Conservation (phyloP, 2,797 vertebrate species). For the Acropternis orthonyx region DNA sequence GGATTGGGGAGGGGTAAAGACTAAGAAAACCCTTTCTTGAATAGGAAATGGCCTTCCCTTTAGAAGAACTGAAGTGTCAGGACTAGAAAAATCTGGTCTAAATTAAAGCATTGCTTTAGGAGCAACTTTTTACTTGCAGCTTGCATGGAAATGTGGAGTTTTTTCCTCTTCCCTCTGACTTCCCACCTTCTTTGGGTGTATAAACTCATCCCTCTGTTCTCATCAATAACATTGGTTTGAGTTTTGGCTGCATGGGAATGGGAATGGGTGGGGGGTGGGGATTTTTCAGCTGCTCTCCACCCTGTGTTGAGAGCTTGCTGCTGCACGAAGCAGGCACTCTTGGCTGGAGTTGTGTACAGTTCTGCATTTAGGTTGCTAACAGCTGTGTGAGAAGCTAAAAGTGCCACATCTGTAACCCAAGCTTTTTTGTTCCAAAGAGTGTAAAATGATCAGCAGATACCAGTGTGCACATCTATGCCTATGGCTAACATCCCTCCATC, state of each 20-base stretch:
- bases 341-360: background rate
- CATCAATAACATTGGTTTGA: background rate
- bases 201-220: background rate
- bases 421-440: background rate
- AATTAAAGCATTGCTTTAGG: background rate
- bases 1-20: background rate
- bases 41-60: background rate
- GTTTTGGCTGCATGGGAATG: background rate
- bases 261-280: accelerated
- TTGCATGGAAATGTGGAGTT: background rate
- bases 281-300: background rate
- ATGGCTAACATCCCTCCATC: background rate
- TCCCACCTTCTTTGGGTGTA: background rate
- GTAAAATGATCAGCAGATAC: background rate
- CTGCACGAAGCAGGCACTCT: background rate
- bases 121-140: background rate
- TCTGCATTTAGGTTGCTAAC: background rate
- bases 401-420: background rate
- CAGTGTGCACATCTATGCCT: background rate
- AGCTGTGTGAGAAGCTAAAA: background rate
- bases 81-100: background rate
- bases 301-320: background rate
- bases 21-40: background rate
- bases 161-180: background rate
- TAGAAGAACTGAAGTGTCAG: background rate